Conservation (phyloP, 2,888 invertebrate species). For the Aplocera efformata region DNA sequence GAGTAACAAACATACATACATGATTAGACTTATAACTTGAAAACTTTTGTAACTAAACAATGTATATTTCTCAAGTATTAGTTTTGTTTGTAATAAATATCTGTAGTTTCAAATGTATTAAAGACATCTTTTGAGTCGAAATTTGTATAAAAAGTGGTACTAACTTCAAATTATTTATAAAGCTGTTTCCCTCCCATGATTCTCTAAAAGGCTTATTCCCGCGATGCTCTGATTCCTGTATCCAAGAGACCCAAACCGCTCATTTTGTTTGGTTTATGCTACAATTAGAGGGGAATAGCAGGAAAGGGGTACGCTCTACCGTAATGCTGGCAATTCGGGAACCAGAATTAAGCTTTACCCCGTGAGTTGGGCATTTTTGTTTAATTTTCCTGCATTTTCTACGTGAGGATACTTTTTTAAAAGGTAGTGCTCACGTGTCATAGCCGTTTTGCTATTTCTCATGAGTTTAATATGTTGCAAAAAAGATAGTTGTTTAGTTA, state of each 20-base stretch:
- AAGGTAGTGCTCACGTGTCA: conserved; percentile 11
- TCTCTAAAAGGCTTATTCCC: conserved; percentile 14
- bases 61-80: too few species aligned
- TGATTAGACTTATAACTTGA: too few species aligned
- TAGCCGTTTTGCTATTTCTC: conserved; percentile 1
- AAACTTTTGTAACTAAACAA: too few species aligned
- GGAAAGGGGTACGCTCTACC: conserved; percentile 50
- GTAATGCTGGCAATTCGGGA: conserved; percentile 52
- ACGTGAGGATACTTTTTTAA: conserved; percentile 16
- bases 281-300: conserved; percentile 61
- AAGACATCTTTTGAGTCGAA: too few species aligned
- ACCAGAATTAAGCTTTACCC: conserved; percentile 53
- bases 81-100: too few species aligned
- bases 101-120: too few species aligned
- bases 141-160: too few species aligned
- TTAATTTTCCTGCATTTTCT: conserved; percentile 33
- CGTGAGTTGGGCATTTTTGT: conserved; percentile 39
- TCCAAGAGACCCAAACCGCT: conserved; percentile 43
- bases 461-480: too few species aligned
- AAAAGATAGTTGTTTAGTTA: too few species aligned
- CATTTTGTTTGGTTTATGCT: conserved; percentile 66
- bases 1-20: too few species aligned
- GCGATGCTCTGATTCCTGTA: conserved; percentile 26
- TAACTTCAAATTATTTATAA: conserved; percentile 4
- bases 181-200: conserved; percentile 9